phyloP scores from a whole-genome alignment of 2,113 vertebrate species.

The Pelodiscus sinensis region DNA sequence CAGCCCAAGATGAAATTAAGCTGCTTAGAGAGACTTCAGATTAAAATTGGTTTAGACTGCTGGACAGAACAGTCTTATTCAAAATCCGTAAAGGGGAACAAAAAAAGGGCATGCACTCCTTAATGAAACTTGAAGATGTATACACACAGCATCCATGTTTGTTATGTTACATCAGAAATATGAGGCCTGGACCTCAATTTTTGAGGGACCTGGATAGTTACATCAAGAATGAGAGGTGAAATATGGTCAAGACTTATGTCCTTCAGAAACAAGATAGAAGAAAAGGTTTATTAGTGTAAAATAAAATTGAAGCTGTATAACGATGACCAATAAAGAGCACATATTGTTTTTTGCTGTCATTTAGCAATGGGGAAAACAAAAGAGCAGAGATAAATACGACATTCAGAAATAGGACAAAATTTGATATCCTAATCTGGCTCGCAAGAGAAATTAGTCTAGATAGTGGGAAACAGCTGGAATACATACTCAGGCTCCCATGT shows the following conservation, averaged over 20 bases:
- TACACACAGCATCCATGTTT: neutral
- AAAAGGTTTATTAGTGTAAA: neutral
- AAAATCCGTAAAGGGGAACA: neutral
- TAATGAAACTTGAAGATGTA: neutral
- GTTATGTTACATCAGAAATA: neutral
- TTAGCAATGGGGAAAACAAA: neutral
- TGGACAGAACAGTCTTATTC: neutral
- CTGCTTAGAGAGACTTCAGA: too few relatives aligned
- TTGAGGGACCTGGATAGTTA: neutral
- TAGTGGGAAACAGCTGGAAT: slow-evolving; percentile 1
- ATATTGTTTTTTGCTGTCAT: neutral
- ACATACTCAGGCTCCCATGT: neutral
- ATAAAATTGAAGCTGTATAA: neutral
- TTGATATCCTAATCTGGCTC: neutral
- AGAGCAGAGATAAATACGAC: neutral
- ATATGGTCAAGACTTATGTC: neutral
- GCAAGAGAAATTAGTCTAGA: neutral
- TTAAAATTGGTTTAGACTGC: neutral
- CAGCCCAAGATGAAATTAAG: too few relatives aligned
- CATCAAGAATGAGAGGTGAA: neutral
- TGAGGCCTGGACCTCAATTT: neutral
- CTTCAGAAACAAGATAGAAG: neutral
- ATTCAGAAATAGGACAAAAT: neutral
- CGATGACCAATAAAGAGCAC: neutral
- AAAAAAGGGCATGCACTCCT: neutral